Base-by-base conservation (phyloP, 2,113 vertebrate genomes). In the Tachysurus vachellii region DNA sequence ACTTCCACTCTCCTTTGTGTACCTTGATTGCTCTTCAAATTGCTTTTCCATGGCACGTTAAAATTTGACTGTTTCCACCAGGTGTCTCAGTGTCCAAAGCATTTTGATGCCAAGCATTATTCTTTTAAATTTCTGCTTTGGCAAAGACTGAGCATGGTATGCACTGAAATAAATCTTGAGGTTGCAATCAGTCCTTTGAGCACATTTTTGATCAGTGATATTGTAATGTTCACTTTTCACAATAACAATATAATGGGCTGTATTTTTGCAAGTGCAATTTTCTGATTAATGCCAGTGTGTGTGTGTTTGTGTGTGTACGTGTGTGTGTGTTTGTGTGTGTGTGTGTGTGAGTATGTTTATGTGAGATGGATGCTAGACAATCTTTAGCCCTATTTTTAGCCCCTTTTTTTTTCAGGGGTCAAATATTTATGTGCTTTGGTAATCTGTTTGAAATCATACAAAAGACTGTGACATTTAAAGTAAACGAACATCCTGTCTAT, bases 1-100 rank as follows among this genome's bases (percentile, higher is more conserved):
- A 80, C 89, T 93, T 92, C 91, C 88, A 85, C 88, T 94, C 91
- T 88, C 91, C 89, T 94, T 94, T 94, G 93, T 95, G 92, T 91
- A 91, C 91, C 90, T 92, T 94, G 93, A 95, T 94, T 95, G 93
- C 92, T 93, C 93, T 91, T 94, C 90, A 93, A 95, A 93, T 93
- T 93, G 91, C 93, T 93, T 95, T 90, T 91, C 85, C 84, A 89
- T 90, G 90, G 89, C 91, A 89, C 79, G 91, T 94, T 94, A 94
- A 88, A 91, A 88, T 86, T 84, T 86, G 88, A 87, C 89, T 57
- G 19, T 68, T 86, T 86, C 56, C 81, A 83, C 81, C 81, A 76
- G 71, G 70, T 66, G 81, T 66, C 47, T 57, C 59, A 17, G 59
- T 54, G 90, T 92, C 89, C 76, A 75, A 84, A 92, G 68, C 73